Evolutionary conservation across 2,888 invertebrate genomes (phyloP).

Genomic region (Clanis bilineata): DNA sequence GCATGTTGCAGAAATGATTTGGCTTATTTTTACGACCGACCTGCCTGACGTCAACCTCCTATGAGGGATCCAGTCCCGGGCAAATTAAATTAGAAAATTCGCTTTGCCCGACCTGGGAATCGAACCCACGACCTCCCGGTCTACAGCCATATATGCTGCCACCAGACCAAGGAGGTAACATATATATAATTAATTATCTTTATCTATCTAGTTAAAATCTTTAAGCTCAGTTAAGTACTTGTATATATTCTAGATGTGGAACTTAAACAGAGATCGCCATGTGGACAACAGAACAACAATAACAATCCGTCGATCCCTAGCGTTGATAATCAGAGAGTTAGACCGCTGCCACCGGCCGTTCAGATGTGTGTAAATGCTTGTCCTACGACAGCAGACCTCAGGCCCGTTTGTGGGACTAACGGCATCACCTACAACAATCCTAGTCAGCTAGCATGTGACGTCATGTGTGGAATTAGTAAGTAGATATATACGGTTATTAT

Average conservation of each 20-base stretch:
- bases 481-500: neutral
- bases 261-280: constrained; percentile 21
- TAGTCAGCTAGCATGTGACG: constrained; percentile 25
- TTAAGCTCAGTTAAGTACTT: too few species aligned
- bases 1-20: too few species aligned
- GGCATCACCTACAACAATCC: neutral
- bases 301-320: neutral
- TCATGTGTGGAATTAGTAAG: neutral
- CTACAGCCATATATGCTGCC: too few species aligned
- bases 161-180: too few species aligned
- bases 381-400: neutral
- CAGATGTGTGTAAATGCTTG: neutral
- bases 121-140: too few species aligned
- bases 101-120: too few species aligned
- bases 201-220: too few species aligned
- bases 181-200: too few species aligned
- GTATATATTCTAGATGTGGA: constrained; percentile 37
- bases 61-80: too few species aligned
- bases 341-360: neutral
- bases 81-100: too few species aligned
- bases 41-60: too few species aligned
- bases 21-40: too few species aligned
- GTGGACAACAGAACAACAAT: constrained; percentile 14
- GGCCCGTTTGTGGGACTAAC: constrained; percentile 47
- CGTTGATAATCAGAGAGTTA: neutral